phyloP scores from a whole-genome alignment of 2,113 vertebrate species.

The Psophia crepitans region DNA sequence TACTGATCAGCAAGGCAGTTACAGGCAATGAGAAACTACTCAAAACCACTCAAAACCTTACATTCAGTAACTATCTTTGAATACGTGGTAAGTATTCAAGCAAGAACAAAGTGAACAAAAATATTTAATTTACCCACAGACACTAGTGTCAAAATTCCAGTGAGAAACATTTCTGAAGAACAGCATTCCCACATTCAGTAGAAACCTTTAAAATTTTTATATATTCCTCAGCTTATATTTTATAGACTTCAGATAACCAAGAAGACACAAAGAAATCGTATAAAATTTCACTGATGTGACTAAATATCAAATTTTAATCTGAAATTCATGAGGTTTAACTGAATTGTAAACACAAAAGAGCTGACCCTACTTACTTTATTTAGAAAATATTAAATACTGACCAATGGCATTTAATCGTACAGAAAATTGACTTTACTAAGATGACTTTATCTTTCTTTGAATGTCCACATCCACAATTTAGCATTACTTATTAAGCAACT shows the following conservation, averaged over 20 bases:
- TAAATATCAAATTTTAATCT: not conserved
- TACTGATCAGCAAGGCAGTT: not conserved
- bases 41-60: fast-evolving
- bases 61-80: not conserved
- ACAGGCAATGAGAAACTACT: not conserved
- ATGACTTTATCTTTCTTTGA: not conserved
- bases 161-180: not conserved
- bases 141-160: not conserved
- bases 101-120: not conserved
- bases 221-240: not conserved
- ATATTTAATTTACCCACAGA: not conserved
- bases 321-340: not conserved
- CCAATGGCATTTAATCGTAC: not conserved
- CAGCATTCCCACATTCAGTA: not conserved
- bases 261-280: not conserved
- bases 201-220: not conserved
- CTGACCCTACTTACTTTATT: not conserved
- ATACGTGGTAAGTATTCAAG: not conserved
- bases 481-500: not conserved
- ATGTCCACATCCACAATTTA: not conserved
- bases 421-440: not conserved
- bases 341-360: not conserved
- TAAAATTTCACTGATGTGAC: not conserved
- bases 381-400: not conserved
- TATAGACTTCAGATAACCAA: not conserved